These are phyloP conservation scores for Manacus vitellinus DNA, from an alignment of 2,113 vertebrate species.

Conservation along the genomic window DNA sequence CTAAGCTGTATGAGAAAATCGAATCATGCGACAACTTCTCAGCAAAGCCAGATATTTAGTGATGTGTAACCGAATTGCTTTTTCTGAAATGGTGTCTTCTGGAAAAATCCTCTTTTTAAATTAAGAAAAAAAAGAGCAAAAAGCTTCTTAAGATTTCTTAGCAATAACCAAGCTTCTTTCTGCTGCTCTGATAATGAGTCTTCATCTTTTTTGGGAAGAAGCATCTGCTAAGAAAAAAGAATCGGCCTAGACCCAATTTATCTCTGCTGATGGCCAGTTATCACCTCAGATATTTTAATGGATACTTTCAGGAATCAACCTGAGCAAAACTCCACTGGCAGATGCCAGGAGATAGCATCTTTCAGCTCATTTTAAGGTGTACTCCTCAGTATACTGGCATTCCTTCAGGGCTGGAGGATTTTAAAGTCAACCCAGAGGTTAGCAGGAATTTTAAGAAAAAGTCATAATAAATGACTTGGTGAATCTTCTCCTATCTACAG, in stretches of 20 bases:
- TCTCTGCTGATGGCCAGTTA: not conserved
- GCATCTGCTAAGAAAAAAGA: not conserved
- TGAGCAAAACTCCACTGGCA: not conserved
- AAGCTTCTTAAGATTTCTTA: not conserved
- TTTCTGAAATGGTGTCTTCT: not conserved
- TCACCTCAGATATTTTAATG: not conserved
- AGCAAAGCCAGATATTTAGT: not conserved
- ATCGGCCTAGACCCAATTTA: not conserved
- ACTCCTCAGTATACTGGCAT: not conserved
- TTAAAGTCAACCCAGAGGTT: not conserved
- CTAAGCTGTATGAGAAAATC: not conserved
- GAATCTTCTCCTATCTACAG: not conserved
- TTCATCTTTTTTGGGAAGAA: not conserved
- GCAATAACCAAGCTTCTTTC: not conserved
- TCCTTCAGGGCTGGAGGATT: not conserved
- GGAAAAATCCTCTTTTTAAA: not conserved
- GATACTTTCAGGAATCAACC: not conserved
- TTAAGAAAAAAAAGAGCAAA: not conserved
- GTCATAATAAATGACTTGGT: not conserved
- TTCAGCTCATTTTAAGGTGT: not conserved
- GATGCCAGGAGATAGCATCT: not conserved
- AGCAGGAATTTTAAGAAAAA: not conserved
- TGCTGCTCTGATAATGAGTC: not conserved
- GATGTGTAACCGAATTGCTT: not conserved
- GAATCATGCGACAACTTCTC: not conserved